Evolutionary conservation across 2,888 invertebrate species (phyloP), one percentile per base, ranked within the genome.

Genomic region (Thymelicus sylvestris): DNA sequence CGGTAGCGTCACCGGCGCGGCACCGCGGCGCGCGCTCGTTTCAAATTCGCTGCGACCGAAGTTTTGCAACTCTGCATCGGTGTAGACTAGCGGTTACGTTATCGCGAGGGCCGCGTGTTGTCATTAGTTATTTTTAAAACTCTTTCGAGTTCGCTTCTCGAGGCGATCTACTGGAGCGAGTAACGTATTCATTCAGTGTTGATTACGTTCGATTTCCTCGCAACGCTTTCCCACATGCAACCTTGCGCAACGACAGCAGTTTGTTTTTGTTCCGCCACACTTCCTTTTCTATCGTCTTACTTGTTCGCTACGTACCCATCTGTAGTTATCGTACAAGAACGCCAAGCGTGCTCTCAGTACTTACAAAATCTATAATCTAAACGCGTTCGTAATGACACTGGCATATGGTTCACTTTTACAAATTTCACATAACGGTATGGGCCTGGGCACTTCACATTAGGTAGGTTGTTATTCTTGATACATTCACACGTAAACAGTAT

Each of bases 81-180:
- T 64, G 64, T 50, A n/a, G n/a, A n/a, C n/a, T n/a, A 24, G 60
- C 80, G 85, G 86, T 88, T 92, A 90, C 92, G 90, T 91, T 92
- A 90, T 84, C 81, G 81, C 86, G 86, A 89, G 90, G 90, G 87
- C 84, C 87, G 90, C 85, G 81, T 90, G 91, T 90, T 93, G 92
- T 92, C 93, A 93, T 89, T 89, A 86, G 89, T 91, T 93, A 93
- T 93, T 92, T 91, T 91, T 93, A 92, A 57, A 57, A 88, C 89
- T 86, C 80, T 85, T 83, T 84, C 82, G 80, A 85, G 81, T 79
- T 83, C 73, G 79, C 78, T 75, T 76, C 77, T 78, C 75, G 75
- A 74, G 76, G 77, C 77, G 76, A 81, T 80, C 83, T 81, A 86
- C 80, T 85, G 84, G 82, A 86, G 85, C 87, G 84, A 83, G 79